A percentile compares a stretch with the other conserved stretches of the same genome.
Conservation (phyloP, 2,888 invertebrate genomes). For the Parthenolecanium corni region DNA sequence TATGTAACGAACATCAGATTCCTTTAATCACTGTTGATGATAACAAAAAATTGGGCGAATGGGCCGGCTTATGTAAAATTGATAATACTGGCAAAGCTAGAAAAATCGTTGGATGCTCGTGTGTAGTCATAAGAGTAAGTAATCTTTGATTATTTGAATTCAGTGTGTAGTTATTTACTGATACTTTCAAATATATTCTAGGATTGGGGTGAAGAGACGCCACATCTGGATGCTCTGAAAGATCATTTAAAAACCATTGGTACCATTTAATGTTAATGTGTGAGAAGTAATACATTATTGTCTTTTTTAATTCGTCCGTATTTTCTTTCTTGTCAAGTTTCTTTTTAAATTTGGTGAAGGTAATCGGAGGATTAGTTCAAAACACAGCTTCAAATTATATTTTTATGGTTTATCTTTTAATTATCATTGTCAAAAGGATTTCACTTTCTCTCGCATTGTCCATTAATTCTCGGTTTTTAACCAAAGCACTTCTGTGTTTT, state of each 20-base stretch:
- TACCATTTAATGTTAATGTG: slow-evolving; percentile 8
- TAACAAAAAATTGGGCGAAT: slow-evolving; percentile 98
- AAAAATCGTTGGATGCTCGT: slow-evolving; percentile 96
- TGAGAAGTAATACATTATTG: slow-evolving; percentile 2
- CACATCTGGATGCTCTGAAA: slow-evolving; percentile 84
- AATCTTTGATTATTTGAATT: slow-evolving; percentile 9
- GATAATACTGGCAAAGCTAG: slow-evolving; percentile 98
- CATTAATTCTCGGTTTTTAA: no score
- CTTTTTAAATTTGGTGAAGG: no score
- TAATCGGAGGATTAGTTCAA: no score
- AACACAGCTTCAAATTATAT: no score
- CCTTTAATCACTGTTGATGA: slow-evolving; percentile 95
- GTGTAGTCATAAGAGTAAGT: slow-evolving; percentile 82
- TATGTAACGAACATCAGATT: slow-evolving; percentile 97
- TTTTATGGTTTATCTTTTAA: no score
- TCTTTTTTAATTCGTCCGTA: no score
- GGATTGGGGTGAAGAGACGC: slow-evolving; percentile 70
- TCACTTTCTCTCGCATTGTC: no score
- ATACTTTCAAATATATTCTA: slow-evolving; percentile 29
- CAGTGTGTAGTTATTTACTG: not conserved
- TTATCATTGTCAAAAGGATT: no score
- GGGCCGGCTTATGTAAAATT: slow-evolving; percentile 98
- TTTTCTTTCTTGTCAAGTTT: no score
- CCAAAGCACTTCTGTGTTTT: no score
- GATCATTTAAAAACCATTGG: slow-evolving; percentile 82